Evolutionary conservation across 2,888 invertebrate genomes (phyloP), one percentile per base, ranked within the genome.

Genomic region (Cerastoderma edule): DNA sequence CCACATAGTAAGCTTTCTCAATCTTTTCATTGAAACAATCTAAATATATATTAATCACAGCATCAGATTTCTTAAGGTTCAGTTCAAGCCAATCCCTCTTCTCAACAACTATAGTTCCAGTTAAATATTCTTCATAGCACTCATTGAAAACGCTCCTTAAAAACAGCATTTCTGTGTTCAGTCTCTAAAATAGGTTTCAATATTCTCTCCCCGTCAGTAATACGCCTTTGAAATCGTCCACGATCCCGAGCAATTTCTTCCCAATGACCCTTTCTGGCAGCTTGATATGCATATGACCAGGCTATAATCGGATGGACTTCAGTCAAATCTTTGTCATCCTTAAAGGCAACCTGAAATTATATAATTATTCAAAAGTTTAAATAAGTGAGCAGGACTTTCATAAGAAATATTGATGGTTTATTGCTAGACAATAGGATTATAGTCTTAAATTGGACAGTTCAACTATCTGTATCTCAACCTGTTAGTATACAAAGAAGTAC

Each of bases 221-320:
- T 85, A 44, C 87, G 67, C 35, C 84, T 75, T n/a, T 77, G 71
- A 66, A 89, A 89, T 30, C 89, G 71, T 50, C 80, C 83, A 30
- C 88, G 67, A 57, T 90, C 90, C 19, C 87, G 67, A 16, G 85
- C 89, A 73, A 75, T 85, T 65, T 89, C 83, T 63, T 87, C 87
- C 90, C 90, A 90, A 0, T 83, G 89, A 32, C 89, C 89, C 80
- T 84, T 88, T 2, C 90, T 75, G 6, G 87, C 86, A 57, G 84
- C 80, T 70, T 78, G 72, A 67, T 87, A 87, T 4, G 85, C 89
- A 16, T 85, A 67, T n/a, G 77, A 64, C 85, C 87, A 88, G 0
- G 80, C 74, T 24, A 80, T 66, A 63, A 84, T 83, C 6, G 60
- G 78, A 75, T 86, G 83, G 30, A 86, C 76, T 48, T 73, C 74